A percentile compares a stretch with the other conserved stretches of the same genome.
phyloP scores from a whole-genome alignment of 2,888 invertebrate genomes.

The Myathropa florea region DNA sequence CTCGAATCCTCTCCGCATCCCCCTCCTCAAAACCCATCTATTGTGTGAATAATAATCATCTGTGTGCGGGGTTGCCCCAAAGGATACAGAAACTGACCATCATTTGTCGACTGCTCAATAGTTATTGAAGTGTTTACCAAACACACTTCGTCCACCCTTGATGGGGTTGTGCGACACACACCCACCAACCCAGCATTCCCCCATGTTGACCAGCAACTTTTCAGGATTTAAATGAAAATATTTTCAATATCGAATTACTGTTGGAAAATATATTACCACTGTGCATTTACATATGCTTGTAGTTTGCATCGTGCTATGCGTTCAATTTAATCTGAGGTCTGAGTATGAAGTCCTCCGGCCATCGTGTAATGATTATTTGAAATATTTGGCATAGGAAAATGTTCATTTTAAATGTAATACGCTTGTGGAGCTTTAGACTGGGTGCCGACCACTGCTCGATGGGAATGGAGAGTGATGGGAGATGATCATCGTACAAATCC shows the following conservation, averaged over 20 bases:
- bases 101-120: slow-evolving; percentile 40
- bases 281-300: not conserved
- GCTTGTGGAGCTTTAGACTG: not conserved
- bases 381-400: slow-evolving; percentile 46
- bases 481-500: not conserved
- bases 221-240: slow-evolving; percentile 53
- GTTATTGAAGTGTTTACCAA: slow-evolving; percentile 27
- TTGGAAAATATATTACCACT: slow-evolving; percentile 32
- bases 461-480: not conserved
- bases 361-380: slow-evolving; percentile 51
- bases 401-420: slow-evolving; percentile 32
- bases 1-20: not conserved
- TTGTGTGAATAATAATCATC: slow-evolving; percentile 24
- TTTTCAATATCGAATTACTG: slow-evolving; percentile 59
- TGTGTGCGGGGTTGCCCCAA: not conserved
- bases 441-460: too few species aligned
- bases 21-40: slow-evolving; percentile 20
- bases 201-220: slow-evolving; percentile 9
- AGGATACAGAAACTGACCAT: slow-evolving; percentile 16
- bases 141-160: not conserved
- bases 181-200: not conserved
- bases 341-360: slow-evolving; percentile 16
- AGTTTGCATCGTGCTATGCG: not conserved
- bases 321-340: slow-evolving; percentile 38
- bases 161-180: too few species aligned